A percentile compares a stretch with the other conserved stretches of the same genome.
Conservation (phyloP, 2,888 invertebrate species). For the Zele albiditarsus region DNA sequence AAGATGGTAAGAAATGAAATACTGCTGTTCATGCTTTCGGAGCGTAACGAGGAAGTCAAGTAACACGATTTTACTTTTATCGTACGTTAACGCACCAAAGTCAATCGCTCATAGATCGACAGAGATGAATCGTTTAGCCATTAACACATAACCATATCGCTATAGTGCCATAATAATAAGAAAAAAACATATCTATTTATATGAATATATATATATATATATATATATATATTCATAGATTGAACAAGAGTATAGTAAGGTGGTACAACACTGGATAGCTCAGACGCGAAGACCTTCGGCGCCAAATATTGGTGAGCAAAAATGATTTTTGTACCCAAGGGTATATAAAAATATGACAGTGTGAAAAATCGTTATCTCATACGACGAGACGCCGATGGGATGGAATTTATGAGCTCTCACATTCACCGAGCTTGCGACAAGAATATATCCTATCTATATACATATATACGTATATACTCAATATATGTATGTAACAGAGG, state of each 20-base stretch:
- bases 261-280: not conserved
- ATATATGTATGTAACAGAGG: not conserved
- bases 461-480: not conserved
- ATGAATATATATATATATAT: not conserved
- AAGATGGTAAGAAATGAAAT: slow-evolving; percentile 37
- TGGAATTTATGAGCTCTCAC: slow-evolving; percentile 11
- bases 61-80: slow-evolving; percentile 58
- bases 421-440: not conserved
- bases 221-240: not conserved
- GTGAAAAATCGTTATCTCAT: slow-evolving; percentile 5
- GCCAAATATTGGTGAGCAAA: slow-evolving; percentile 3
- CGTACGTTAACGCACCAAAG: slow-evolving; percentile 49
- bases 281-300: not conserved
- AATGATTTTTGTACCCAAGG: slow-evolving; percentile 26
- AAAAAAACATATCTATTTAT: not conserved
- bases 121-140: slow-evolving; percentile 51
- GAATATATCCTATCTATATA: slow-evolving; percentile 10
- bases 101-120: slow-evolving; percentile 49
- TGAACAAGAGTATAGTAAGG: not conserved
- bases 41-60: slow-evolving; percentile 50
- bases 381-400: slow-evolving; percentile 4
- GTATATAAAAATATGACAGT: not conserved
- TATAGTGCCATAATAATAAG: slow-evolving; percentile 26
- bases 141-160: slow-evolving; percentile 48
- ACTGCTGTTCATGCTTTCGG: slow-evolving; percentile 45